Percentiles rank a stretch among this genome's conserved stretches.
These are phyloP conservation scores for Hydrophis major DNA, from an alignment of 2,797 vertebrate species.

Conservation along the genomic window DNA sequence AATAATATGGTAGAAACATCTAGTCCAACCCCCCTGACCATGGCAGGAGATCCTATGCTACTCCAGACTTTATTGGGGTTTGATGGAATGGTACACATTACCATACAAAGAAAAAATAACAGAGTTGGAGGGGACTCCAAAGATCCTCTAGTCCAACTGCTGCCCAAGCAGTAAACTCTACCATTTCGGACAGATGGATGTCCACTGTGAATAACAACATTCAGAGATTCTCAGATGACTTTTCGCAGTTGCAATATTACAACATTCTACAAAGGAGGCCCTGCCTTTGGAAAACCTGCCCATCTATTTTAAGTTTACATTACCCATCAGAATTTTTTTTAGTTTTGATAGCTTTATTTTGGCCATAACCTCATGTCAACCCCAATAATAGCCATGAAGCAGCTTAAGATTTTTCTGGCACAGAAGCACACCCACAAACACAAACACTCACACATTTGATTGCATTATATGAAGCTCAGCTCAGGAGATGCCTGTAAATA, in stretches of 20 bases:
- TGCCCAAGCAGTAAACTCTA: background rate
- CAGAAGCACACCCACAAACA: background rate
- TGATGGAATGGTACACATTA: background rate
- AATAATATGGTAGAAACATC: background rate
- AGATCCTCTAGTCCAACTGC: background rate
- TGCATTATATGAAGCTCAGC: background rate
- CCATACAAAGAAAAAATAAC: background rate
- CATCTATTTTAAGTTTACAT: background rate
- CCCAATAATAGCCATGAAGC: background rate
- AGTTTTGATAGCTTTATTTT: constrained; percentile 9
- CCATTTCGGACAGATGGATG: background rate
- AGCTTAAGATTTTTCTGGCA: background rate
- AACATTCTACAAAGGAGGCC: background rate
- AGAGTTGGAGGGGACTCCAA: background rate
- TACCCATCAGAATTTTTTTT: background rate
- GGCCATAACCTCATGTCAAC: background rate
- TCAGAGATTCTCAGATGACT: background rate
- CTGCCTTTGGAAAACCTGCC: background rate
- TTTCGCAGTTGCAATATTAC: background rate
- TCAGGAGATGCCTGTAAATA: background rate
- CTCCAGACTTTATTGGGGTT: background rate
- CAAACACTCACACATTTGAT: background rate
- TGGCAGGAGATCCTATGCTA: background rate
- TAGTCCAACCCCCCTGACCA: background rate
- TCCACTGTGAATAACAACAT: background rate